phyloP scores from a whole-genome alignment of 1,140 invertebrate genomes.

The Nebria ingens region DNA sequence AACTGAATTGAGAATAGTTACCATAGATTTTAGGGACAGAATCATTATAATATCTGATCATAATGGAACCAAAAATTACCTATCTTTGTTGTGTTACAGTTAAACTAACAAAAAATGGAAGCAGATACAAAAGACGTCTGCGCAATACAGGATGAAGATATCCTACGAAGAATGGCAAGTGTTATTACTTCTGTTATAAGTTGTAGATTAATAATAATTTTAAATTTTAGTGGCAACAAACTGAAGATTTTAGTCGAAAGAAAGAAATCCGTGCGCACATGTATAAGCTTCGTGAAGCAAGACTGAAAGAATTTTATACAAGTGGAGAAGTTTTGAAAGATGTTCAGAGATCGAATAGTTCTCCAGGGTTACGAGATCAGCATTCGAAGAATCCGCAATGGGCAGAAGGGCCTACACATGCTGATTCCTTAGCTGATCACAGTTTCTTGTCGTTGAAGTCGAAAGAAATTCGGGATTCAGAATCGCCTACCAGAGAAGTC shows the following conservation, averaged over 20 bases:
- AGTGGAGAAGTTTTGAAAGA: conserved; percentile 37
- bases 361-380: conserved; percentile 7
- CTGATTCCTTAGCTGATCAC: conserved; percentile 58
- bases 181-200: conserved; percentile 12
- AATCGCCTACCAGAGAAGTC: conserved; percentile 56
- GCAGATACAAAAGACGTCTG: conserved; percentile 39
- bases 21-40: too few relatives aligned
- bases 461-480: conserved; percentile 64
- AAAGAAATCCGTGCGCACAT: conserved; percentile 76
- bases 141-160: conserved; percentile 58
- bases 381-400: conserved; percentile 8
- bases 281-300: conserved; percentile 67
- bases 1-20: too few relatives aligned
- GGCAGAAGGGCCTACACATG: conserved; percentile 36
- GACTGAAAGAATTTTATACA: conserved; percentile 58
- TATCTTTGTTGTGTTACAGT: too few relatives aligned
- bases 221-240: conserved; percentile 64
- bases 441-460: conserved; percentile 63
- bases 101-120: neutral
- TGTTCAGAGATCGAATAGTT: conserved; percentile 22
- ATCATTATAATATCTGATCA: too few relatives aligned
- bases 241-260: conserved; percentile 72
- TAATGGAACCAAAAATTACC: too few relatives aligned
- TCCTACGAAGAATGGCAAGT: conserved; percentile 59
- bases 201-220: neutral